phyloP scores from a whole-genome alignment of 2,797 vertebrate genomes.

The Channallabes apus region DNA sequence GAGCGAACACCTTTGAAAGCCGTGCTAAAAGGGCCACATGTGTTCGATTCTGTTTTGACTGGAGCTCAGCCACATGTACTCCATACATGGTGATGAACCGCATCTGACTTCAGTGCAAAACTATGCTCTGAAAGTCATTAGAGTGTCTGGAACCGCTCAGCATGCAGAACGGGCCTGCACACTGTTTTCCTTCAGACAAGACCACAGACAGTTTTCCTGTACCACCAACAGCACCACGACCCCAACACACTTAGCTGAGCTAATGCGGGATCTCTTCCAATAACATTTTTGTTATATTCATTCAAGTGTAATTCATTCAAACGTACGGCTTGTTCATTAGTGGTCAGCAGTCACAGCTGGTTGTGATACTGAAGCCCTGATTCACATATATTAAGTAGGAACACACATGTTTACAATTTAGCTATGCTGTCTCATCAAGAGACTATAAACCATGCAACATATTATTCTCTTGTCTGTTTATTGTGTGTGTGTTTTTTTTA shows the following conservation, averaged over 20 bases:
- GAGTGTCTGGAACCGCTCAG: slow-evolving; percentile 48
- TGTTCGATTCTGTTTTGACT: slow-evolving; percentile 39
- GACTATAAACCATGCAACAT: neutral
- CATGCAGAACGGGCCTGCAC: slow-evolving; percentile 47
- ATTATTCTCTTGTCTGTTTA: neutral
- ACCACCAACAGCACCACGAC: slow-evolving; percentile 16
- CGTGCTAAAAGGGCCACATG: neutral
- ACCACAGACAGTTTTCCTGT: slow-evolving; percentile 41
- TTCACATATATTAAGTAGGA: neutral
- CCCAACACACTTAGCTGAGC: slow-evolving; percentile 12
- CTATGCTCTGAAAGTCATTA: slow-evolving; percentile 68
- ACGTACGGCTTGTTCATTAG: neutral
- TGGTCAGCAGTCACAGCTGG: neutral
- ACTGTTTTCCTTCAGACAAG: slow-evolving; percentile 53
- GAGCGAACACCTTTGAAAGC: neutral
- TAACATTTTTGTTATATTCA: neutral
- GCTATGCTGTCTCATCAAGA: neutral
- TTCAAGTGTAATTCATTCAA: neutral
- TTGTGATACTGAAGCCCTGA: neutral
- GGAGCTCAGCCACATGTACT: slow-evolving; percentile 64
- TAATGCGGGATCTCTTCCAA: neutral
- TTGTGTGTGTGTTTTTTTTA: neutral
- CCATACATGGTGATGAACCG: slow-evolving; percentile 56
- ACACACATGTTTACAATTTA: neutral
- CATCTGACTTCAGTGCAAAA: slow-evolving; percentile 64